phyloP scores from a whole-genome alignment of 2,113 vertebrate genomes.

The Lethenteron reissneri region DNA sequence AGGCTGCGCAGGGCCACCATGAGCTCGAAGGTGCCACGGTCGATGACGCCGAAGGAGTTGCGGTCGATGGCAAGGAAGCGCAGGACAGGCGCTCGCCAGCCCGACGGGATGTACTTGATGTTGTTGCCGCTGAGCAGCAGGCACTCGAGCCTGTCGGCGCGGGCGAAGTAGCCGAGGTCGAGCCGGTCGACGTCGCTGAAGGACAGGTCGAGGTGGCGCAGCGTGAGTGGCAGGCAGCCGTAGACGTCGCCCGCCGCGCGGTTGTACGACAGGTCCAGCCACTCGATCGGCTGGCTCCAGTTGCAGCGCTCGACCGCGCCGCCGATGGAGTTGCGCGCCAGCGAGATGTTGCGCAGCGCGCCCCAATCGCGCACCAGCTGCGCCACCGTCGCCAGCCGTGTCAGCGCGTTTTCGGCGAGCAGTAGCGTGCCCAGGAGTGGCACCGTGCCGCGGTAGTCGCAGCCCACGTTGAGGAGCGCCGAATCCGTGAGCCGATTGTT shows the following conservation, averaged over 20 bases:
- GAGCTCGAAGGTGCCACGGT: conserved; percentile 24
- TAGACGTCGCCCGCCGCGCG: conserved; percentile 17
- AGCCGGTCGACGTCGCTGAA: conserved; percentile 36
- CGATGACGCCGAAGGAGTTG: conserved; percentile 45
- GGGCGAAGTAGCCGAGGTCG: conserved; percentile 28
- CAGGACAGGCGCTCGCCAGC: conserved; percentile 26
- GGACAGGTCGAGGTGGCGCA: conserved; percentile 35
- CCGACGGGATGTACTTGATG: conserved; percentile 44
- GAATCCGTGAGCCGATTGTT: conserved; percentile 23
- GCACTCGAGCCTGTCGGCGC: conserved; percentile 19
- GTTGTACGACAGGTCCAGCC: conserved; percentile 29
- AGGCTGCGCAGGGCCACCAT: conserved; percentile 26
- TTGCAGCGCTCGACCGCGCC: conserved; percentile 17
- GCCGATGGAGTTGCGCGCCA: conserved; percentile 31
- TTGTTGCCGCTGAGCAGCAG: conserved; percentile 40
- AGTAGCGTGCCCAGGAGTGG: conserved; percentile 23
- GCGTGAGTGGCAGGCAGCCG: conserved; percentile 31
- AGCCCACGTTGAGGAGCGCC: conserved; percentile 29
- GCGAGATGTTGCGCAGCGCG: conserved; percentile 23
- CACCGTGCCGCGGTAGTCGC: conserved; percentile 21
- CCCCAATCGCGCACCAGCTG: conserved; percentile 22
- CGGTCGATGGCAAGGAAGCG: conserved; percentile 27
- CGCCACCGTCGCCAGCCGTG: conserved; percentile 22
- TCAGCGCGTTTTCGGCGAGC: conserved; percentile 25
- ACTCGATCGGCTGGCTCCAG: conserved; percentile 28